These are phyloP conservation scores for Anneissia japonica DNA, from an alignment of 35 echinoderm and acorn worm species.

Conservation along the genomic window DNA sequence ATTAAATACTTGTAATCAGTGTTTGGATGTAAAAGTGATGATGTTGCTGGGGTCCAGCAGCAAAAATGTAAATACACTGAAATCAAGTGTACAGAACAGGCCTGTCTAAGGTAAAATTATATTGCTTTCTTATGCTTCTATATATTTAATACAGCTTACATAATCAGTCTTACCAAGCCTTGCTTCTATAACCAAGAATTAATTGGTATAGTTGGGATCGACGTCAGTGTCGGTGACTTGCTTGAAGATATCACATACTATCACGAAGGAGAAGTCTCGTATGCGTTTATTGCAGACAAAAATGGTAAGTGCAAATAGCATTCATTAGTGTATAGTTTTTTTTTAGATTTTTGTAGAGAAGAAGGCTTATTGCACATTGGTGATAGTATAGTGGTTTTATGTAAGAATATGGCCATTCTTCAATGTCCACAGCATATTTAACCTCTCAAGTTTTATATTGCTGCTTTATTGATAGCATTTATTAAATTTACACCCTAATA, in stretches of 20 bases:
- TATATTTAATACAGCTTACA: slow-evolving; percentile 41
- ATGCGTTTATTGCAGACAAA: slow-evolving; percentile 78
- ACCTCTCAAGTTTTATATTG: neutral
- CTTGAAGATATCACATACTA: slow-evolving; percentile 90
- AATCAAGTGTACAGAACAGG: too few species aligned
- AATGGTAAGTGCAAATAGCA: slow-evolving; percentile 38
- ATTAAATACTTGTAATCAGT: too few species aligned
- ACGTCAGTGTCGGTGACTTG: slow-evolving; percentile 73
- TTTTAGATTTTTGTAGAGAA: neutral
- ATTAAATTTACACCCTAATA: neutral
- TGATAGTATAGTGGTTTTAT: neutral
- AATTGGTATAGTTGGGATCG: slow-evolving; percentile 68
- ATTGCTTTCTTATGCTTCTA: too few species aligned
- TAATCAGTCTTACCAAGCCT: slow-evolving; percentile 76
- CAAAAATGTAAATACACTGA: too few species aligned
- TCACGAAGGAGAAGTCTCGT: slow-evolving; percentile 78
- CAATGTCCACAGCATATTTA: neutral
- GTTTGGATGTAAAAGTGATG: too few species aligned
- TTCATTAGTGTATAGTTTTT: neutral
- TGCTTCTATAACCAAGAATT: slow-evolving; percentile 61
- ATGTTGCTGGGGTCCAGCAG: too few species aligned
- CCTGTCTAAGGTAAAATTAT: too few species aligned
- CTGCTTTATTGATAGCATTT: neutral
- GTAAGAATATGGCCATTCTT: too few species aligned
- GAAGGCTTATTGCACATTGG: neutral